These are phyloP conservation scores for Theretra japonica DNA, from an alignment of 2,888 invertebrate species.

Conservation along the genomic window DNA sequence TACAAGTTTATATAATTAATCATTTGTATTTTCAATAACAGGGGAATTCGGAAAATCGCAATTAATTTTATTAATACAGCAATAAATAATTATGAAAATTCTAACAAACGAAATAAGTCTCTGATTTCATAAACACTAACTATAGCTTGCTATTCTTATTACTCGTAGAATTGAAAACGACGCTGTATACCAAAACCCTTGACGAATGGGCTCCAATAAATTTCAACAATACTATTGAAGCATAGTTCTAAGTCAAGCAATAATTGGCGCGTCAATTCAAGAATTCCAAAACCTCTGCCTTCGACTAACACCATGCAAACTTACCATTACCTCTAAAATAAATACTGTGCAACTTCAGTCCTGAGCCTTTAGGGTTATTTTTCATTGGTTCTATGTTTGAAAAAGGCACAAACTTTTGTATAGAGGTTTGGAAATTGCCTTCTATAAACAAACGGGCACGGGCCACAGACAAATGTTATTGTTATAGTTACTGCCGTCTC, in stretches of 20 bases:
- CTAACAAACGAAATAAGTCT: no score
- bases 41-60: no score
- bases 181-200: neutral
- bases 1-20: no score
- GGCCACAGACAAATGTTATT: conserved; percentile 70
- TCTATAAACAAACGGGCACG: conserved; percentile 60
- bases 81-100: no score
- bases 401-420: neutral
- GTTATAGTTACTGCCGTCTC: conserved; percentile 72
- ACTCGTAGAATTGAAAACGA: no score
- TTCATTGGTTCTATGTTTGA: neutral
- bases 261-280: conserved; percentile 40
- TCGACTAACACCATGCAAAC: conserved; percentile 43
- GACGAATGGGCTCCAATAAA: conserved; percentile 4
- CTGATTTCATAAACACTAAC: no score
- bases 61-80: no score
- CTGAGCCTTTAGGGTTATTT: no score
- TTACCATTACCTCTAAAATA: conserved; percentile 31
- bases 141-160: neutral
- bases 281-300: conserved; percentile 46
- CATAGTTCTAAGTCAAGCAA: conserved; percentile 27
- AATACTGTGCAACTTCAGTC: no score
- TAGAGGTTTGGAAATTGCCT: conserved; percentile 56
- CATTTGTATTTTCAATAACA: no score
- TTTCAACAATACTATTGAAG: conserved; percentile 18